A percentile compares a stretch with the other conserved stretches of the same genome.
Evolutionary conservation across 2,113 vertebrate genomes (phyloP).

Genomic region (Aepyceros melampus): DNA sequence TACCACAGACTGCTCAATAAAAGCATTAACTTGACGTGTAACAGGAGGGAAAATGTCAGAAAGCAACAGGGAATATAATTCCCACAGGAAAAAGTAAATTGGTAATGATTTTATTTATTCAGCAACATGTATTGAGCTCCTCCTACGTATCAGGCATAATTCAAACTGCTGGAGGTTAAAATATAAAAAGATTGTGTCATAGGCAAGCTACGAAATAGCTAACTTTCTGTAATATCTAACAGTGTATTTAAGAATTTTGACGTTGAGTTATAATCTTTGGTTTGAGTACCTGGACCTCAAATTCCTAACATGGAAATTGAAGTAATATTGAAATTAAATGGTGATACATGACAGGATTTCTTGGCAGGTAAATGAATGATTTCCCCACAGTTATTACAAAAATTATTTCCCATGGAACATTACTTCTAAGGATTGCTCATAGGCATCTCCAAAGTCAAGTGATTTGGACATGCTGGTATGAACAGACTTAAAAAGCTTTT

Average conservation of each 20-base stretch:
- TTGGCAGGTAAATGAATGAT: not conserved
- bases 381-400: not conserved
- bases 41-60: constrained; percentile 48
- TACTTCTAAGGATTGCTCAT: not conserved
- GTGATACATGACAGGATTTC: not conserved
- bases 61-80: constrained; percentile 48
- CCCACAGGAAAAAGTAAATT: constrained; percentile 20
- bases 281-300: not conserved
- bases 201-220: not conserved
- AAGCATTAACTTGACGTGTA: constrained; percentile 50
- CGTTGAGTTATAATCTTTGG: not conserved
- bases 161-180: not conserved
- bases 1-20: constrained; percentile 42
- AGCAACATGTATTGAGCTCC: not conserved
- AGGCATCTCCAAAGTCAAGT: not conserved
- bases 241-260: not conserved
- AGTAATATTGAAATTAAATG: not conserved
- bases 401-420: not conserved
- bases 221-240: not conserved
- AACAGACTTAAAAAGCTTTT: not conserved
- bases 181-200: not conserved
- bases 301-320: not conserved
- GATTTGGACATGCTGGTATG: not conserved
- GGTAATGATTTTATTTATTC: constrained; percentile 53
- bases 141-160: not conserved